A percentile compares a stretch with the other conserved stretches of the same genome.
Evolutionary conservation across 2,888 invertebrate species (phyloP).

Genomic region (Heliconius cydno): DNA sequence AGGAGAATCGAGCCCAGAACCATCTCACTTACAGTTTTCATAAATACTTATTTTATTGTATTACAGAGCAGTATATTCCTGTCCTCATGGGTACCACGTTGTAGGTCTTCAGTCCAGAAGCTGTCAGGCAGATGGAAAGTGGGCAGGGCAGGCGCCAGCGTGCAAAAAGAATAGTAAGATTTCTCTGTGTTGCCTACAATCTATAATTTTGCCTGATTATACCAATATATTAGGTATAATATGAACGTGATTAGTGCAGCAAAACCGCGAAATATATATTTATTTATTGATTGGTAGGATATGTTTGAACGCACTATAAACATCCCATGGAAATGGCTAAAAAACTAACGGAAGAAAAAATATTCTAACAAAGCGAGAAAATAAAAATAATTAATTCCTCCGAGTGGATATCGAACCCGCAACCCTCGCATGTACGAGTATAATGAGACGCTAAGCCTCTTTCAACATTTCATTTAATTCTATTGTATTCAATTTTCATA

Average conservation of each 20-base stretch:
- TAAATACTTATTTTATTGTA: not conserved
- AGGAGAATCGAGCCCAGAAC: too few species aligned
- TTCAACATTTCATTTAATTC: not conserved
- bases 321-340: not conserved
- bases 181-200: not conserved
- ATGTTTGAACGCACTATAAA: not conserved
- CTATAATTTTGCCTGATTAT: not conserved
- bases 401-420: too few species aligned
- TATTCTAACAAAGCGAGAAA: too few species aligned
- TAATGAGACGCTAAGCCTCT: too few species aligned
- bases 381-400: too few species aligned
- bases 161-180: constrained; percentile 92
- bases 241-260: too few species aligned
- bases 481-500: not conserved
- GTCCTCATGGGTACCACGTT: constrained; percentile 94
- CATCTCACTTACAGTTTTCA: too few species aligned
- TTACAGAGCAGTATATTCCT: constrained; percentile 90
- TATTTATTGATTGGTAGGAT: not conserved
- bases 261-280: not conserved
- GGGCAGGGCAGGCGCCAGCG: constrained; percentile 92
- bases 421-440: too few species aligned
- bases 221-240: too few species aligned
- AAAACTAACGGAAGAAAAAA: too few species aligned
- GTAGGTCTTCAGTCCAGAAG: constrained; percentile 93
- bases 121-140: constrained; percentile 96